Base-by-base conservation (phyloP, 2,113 vertebrate genomes). In the Stictonetta naevosa region DNA sequence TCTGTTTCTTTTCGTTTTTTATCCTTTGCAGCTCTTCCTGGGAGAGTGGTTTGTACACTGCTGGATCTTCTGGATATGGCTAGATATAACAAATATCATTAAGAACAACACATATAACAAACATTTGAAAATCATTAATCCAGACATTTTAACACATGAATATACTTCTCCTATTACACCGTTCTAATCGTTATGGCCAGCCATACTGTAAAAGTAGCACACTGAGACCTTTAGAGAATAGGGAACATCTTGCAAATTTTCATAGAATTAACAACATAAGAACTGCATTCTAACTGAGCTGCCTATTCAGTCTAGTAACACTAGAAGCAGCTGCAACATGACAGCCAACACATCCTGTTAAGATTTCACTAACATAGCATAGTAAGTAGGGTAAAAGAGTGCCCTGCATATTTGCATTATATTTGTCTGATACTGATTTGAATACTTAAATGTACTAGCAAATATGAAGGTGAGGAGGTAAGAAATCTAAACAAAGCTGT, bases 1-100 rank as follows among this genome's bases (percentile, higher is more conserved):
- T 99, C 96, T 99, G 99, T 97, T 99, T 99, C 98, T 99, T 99
- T 98, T 99, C 99, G 71, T 99, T 99, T 98, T 99, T 99, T 99
- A 99, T 99, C 98, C 99, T 99, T 96, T 99, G 99, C 96, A 99
- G 98, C 97, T 99, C 99, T 97, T 99, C 99, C 97, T 99, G 99
- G 98, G 99, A 99, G 88, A 99, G 98, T 96, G 99, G 99, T 98
- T 99, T 99, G 98, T 99, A 99, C 91, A 99, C 99, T 96, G 99
- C 99, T 79, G 99, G 99, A 96, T 99, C 99, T 98, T 99, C 99
- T 97, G 99, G 99, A 97, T 99, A 99, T 90, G 99, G 99, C 99
- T 99, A 95, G 95, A 92, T 38, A 94, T 44, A 96, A 97, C 18
- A 96, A 94, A 96, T 3, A 97, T 3, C 38, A 86, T 96, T 80